These are phyloP conservation scores for Perognathus longimembris DNA, from an alignment of 2,113 vertebrate genomes.

Conservation along the genomic window DNA sequence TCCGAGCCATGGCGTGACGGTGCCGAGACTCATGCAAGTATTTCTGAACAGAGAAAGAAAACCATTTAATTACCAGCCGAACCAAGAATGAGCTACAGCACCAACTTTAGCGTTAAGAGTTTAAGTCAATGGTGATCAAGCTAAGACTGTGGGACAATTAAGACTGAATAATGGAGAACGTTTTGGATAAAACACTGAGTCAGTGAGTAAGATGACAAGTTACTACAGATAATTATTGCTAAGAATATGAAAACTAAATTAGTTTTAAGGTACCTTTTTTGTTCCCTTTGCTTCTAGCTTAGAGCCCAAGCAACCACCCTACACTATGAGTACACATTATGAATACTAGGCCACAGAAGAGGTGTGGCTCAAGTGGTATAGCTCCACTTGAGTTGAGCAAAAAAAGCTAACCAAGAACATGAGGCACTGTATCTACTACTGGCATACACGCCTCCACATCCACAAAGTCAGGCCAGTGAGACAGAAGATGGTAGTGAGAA, in stretches of 20 bases:
- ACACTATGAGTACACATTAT: not conserved
- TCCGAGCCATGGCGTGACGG: conserved; percentile 97
- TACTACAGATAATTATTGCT: not conserved
- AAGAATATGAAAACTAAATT: not conserved
- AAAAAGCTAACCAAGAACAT: too few species aligned
- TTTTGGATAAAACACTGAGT: not conserved
- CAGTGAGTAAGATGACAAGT: not conserved
- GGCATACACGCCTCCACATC: too few species aligned
- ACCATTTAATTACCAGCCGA: not conserved
- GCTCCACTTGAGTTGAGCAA: too few species aligned
- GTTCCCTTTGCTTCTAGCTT: not conserved
- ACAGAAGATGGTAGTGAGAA: not conserved
- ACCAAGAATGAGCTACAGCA: not conserved
- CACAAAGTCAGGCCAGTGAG: not conserved
- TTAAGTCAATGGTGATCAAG: not conserved
- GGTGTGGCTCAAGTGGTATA: too few species aligned
- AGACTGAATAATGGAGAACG: not conserved
- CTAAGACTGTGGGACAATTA: not conserved
- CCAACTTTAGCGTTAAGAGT: not conserved
- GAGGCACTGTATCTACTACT: too few species aligned
- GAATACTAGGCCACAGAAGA: too few species aligned
- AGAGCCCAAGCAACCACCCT: not conserved
- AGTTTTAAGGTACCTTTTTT: not conserved
- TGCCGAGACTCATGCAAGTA: conserved; percentile 98
- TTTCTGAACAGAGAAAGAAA: conserved; percentile 89